Percentiles rank a stretch among this genome's conserved stretches.
These are phyloP conservation scores for Boleophthalmus pectinirostris DNA, from an alignment of 2,113 vertebrate genomes.

Conservation along the genomic window DNA sequence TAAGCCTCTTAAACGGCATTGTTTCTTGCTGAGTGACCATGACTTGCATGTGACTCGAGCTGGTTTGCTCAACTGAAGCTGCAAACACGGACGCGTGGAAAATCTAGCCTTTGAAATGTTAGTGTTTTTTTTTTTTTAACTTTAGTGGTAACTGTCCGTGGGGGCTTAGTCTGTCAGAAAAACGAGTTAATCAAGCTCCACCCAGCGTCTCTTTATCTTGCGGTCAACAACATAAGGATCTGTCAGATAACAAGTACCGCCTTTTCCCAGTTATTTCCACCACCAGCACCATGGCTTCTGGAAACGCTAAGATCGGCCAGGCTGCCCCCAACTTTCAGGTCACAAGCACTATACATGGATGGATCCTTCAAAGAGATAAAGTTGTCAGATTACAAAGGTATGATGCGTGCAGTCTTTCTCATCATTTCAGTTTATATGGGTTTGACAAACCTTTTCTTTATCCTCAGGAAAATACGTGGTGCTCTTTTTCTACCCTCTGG, in stretches of 20 bases:
- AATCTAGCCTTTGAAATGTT: neutral
- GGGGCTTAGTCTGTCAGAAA: neutral
- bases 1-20: conserved; percentile 46
- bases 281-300: conserved; percentile 77
- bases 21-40: conserved; percentile 46
- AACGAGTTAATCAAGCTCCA: conserved; percentile 15
- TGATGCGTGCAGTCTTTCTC: too few relatives aligned
- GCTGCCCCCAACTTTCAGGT: conserved; percentile 84
- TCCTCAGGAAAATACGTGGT: conserved; percentile 82
- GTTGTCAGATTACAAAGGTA: conserved; percentile 86
- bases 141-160: neutral
- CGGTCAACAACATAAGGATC: neutral
- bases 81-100: neutral
- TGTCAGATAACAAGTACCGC: neutral
- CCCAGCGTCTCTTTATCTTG: conserved; percentile 15
- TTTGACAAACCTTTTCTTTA: neutral
- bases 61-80: conserved; percentile 10
- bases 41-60: conserved; percentile 73
- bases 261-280: conserved; percentile 14
- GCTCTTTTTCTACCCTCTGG: conserved; percentile 91
- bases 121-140: conserved; percentile 2
- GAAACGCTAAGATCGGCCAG: conserved; percentile 84
- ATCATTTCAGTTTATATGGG: neutral
- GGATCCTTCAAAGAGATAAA: conserved; percentile 86
- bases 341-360: conserved; percentile 82